phyloP scores from a whole-genome alignment of 2,113 vertebrate species.

The Lampris incognitus region DNA sequence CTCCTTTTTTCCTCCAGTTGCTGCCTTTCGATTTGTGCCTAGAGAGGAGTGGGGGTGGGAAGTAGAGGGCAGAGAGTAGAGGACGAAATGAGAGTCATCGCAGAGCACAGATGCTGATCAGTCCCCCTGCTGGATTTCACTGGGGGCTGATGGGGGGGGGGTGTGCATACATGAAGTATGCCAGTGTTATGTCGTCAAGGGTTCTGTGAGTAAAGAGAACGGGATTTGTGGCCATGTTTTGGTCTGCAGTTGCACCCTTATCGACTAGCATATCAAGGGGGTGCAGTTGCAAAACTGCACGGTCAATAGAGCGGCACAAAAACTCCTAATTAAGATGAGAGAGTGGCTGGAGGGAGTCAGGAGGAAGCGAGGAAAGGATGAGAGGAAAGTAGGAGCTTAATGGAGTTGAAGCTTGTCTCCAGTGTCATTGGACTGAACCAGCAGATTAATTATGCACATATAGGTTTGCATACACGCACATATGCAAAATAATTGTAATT shows the following conservation, averaged over 20 bases:
- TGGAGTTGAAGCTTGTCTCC: too few species aligned
- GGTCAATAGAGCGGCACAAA: neutral
- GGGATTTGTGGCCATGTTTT: constrained; percentile 4
- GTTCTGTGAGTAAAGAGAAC: neutral
- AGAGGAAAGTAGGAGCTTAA: neutral
- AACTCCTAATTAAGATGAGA: neutral
- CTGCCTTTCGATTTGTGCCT: neutral
- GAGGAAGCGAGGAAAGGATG: neutral
- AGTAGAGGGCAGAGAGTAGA: neutral
- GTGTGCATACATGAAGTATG: neutral
- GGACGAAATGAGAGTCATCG: constrained; percentile 4
- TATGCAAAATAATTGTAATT: neutral
- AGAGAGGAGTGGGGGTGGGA: neutral
- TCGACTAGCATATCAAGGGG: neutral
- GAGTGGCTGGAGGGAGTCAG: neutral
- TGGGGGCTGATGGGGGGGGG: neutral
- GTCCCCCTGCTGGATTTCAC: neutral
- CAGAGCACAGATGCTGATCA: constrained; percentile 16
- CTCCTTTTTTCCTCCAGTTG: neutral
- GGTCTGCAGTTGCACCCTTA: neutral
- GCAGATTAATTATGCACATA: neutral
- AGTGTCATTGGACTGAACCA: neutral
- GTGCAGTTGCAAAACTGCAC: neutral
- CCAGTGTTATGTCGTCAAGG: neutral
- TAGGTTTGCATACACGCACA: neutral